Percentiles rank a stretch among this genome's conserved stretches.
These are phyloP conservation scores for Cladopsammia gracilis DNA, from an alignment of 64 coral and sea anemone species.

Conservation along the genomic window DNA sequence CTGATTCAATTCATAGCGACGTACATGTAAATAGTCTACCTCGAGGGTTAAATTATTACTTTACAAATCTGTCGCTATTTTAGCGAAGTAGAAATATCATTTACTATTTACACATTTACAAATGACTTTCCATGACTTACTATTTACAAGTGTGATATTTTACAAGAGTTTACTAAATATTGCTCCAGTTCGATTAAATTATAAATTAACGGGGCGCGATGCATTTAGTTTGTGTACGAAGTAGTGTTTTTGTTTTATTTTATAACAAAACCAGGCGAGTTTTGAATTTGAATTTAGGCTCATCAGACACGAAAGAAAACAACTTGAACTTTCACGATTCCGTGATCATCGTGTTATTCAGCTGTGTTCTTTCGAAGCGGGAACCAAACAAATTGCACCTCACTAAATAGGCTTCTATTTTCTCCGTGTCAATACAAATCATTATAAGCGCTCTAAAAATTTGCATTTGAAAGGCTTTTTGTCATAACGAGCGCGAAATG, in stretches of 20 bases:
- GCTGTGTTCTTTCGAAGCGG: neutral
- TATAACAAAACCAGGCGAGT: neutral
- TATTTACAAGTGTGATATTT: slow-evolving; percentile 36
- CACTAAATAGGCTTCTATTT: neutral
- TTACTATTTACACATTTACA: slow-evolving; percentile 51
- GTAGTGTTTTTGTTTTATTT: neutral
- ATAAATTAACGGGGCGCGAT: slow-evolving; percentile 27
- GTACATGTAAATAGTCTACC: slow-evolving; percentile 5
- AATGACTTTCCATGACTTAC: neutral
- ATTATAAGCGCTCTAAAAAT: neutral
- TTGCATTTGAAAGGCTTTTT: slow-evolving; percentile 39
- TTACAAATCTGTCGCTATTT: slow-evolving; percentile 30
- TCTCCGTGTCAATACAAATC: slow-evolving; percentile 7
- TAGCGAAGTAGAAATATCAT: slow-evolving; percentile 26
- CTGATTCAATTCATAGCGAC: slow-evolving; percentile 20
- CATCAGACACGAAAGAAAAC: neutral
- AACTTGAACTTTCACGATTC: neutral
- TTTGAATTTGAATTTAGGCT: neutral
- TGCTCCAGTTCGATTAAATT: slow-evolving; percentile 9
- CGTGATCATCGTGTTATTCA: slow-evolving; percentile 5
- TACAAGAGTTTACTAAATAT: slow-evolving; percentile 43
- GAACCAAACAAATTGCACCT: neutral
- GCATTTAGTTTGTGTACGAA: neutral
- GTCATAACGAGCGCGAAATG: neutral
- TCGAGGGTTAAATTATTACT: neutral